Percentiles rank a stretch among this genome's conserved stretches.
Evolutionary conservation across 30 jellyfish, hydroid and myxozoan genomes (phyloP).

Genomic region (Aurelia sp.): DNA sequence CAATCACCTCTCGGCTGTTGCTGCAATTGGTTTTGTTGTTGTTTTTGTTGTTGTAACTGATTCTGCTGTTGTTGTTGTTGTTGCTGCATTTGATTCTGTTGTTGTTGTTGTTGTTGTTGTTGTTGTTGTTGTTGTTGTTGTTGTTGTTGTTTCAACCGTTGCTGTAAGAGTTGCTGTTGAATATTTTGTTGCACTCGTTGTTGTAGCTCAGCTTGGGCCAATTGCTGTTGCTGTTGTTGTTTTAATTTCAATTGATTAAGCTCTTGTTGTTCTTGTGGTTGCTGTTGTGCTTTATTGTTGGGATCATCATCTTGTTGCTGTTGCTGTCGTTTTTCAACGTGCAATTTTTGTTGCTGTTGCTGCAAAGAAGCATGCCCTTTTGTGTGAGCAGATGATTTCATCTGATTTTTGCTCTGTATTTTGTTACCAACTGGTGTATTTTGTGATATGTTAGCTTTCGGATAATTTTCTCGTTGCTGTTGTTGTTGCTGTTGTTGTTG

Average conservation of each 20-base stretch:
- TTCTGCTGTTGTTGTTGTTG: neutral
- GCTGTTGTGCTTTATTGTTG: neutral
- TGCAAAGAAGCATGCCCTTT: neutral
- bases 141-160: neutral
- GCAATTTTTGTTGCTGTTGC: conserved; percentile 17
- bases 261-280: conserved; percentile 4
- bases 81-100: conserved; percentile 19
- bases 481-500: conserved; percentile 14
- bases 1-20: conserved; percentile 1
- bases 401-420: too few relatives aligned
- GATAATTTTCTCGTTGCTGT: conserved; percentile 18
- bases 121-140: neutral
- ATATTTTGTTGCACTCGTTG: conserved; percentile 18
- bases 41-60: neutral
- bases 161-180: neutral
- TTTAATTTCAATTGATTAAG: conserved; percentile 2
- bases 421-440: too few relatives aligned
- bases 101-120: neutral
- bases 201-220: neutral
- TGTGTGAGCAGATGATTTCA: too few relatives aligned
- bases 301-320: conserved; percentile 17
- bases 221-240: conserved; percentile 53
- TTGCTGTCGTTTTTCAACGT: neutral
- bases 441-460: neutral
- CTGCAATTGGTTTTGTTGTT: neutral